These are phyloP conservation scores for Brienomyrus brachyistius DNA, from an alignment of 2,113 vertebrate genomes.

Conservation along the genomic window DNA sequence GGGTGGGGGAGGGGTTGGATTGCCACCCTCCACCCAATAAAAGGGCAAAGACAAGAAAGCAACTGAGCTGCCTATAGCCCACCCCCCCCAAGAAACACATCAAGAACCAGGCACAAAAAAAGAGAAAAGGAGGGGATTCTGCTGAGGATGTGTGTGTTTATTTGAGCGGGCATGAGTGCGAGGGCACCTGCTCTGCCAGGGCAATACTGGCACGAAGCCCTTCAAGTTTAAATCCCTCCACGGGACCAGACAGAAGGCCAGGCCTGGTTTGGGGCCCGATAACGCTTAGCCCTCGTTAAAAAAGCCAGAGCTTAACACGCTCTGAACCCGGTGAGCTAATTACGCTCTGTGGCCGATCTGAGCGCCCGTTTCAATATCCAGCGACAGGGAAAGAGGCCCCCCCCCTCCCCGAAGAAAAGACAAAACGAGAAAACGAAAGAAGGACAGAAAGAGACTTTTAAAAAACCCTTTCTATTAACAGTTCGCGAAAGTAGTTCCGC, in stretches of 20 bases:
- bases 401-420: background rate
- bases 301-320: background rate
- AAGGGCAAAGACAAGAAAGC: background rate
- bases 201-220: background rate
- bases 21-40: background rate
- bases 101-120: background rate
- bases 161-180: background rate
- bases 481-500: conserved; percentile 34
- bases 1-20: background rate
- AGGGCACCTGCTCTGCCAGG: background rate
- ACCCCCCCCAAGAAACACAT: no score
- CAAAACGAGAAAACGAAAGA: conserved; percentile 3
- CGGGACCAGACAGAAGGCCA: background rate
- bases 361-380: background rate
- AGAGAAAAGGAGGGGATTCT: background rate
- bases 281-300: background rate
- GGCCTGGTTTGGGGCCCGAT: background rate
- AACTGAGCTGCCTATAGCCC: background rate
- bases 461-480: conserved; percentile 37
- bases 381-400: background rate
- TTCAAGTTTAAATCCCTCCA: conserved; percentile 5
- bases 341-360: background rate
- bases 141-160: background rate
- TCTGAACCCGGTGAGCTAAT: background rate
- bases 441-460: conserved; percentile 25